Conservation (phyloP, 2,888 invertebrate species). For the Oscheius myriophilus region DNA sequence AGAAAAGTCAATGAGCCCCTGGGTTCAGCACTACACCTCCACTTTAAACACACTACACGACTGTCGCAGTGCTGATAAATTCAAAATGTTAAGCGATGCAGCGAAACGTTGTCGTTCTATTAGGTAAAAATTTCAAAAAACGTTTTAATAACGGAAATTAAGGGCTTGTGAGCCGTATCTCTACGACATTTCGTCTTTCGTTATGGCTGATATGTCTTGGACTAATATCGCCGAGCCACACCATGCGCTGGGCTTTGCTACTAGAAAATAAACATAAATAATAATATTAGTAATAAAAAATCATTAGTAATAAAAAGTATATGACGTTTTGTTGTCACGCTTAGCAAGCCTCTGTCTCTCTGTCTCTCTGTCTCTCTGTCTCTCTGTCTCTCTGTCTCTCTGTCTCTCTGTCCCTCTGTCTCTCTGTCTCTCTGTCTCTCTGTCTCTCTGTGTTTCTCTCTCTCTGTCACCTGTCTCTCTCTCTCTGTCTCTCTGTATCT, state of each 20-base stretch:
- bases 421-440: too few relatives aligned
- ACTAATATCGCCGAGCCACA: slow-evolving; percentile 12
- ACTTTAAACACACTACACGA: slow-evolving; percentile 13
- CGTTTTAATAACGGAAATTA: not conserved
- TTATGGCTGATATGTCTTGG: slow-evolving; percentile 15
- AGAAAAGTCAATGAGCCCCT: slow-evolving; percentile 18
- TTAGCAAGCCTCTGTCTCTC: too few relatives aligned
- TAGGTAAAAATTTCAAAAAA: not conserved
- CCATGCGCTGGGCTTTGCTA: not conserved
- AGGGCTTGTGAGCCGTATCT: slow-evolving; percentile 22
- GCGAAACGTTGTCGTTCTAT: slow-evolving; percentile 6
- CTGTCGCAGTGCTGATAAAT: slow-evolving; percentile 10
- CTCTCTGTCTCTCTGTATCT: too few relatives aligned
- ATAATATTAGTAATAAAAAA: too few relatives aligned
- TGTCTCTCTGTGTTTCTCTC: too few relatives aligned
- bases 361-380: too few relatives aligned
- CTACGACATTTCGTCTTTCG: not conserved
- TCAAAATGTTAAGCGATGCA: not conserved
- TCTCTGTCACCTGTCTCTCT: too few relatives aligned
- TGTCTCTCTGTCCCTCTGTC: too few relatives aligned
- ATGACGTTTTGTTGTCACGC: too few relatives aligned
- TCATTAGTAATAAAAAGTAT: too few relatives aligned
- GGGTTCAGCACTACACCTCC: not conserved
- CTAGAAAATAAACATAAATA: too few relatives aligned
- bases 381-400: too few relatives aligned